Evolutionary conservation across 1,140 invertebrate species (phyloP).

Genomic region (Ridgeia piscesae): DNA sequence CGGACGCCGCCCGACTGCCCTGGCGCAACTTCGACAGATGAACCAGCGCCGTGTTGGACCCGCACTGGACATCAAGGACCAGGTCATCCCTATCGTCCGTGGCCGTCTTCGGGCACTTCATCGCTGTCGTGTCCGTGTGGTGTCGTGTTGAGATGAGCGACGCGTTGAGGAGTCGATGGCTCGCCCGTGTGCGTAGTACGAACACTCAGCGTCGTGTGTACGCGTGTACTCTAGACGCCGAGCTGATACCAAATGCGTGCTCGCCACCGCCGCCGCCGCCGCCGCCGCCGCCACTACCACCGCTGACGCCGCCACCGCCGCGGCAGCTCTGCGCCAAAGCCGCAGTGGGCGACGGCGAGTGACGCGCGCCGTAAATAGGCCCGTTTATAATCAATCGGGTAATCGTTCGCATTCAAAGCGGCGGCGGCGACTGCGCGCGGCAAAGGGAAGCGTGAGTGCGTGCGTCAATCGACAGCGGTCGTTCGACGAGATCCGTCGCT

Average conservation of each 20-base stretch:
- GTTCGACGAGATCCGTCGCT: background rate
- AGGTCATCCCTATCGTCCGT: constrained; percentile 50
- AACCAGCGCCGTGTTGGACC: constrained; percentile 54
- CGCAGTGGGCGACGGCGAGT: background rate
- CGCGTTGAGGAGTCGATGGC: background rate
- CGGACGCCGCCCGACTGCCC: constrained; percentile 59
- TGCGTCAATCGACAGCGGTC: background rate
- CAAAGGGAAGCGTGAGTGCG: background rate
- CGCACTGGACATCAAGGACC: constrained; percentile 59
- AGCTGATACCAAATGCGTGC: background rate
- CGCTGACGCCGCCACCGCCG: no score
- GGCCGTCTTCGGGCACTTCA: constrained; percentile 53
- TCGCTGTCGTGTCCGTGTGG: background rate
- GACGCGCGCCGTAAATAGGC: background rate
- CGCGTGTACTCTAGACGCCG: background rate
- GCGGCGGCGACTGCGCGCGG: no score
- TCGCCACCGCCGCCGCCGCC: background rate
- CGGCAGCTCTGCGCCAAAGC: background rate
- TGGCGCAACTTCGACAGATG: constrained; percentile 58
- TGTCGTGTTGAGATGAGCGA: background rate
- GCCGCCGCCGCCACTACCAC: no score
- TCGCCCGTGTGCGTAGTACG: background rate
- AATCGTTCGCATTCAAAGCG: background rate
- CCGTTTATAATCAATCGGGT: constrained; percentile 5
- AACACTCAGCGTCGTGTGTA: background rate